These are phyloP conservation scores for Enteromius paludinosus DNA, from an alignment of 2,797 vertebrate species.

Conservation along the genomic window DNA sequence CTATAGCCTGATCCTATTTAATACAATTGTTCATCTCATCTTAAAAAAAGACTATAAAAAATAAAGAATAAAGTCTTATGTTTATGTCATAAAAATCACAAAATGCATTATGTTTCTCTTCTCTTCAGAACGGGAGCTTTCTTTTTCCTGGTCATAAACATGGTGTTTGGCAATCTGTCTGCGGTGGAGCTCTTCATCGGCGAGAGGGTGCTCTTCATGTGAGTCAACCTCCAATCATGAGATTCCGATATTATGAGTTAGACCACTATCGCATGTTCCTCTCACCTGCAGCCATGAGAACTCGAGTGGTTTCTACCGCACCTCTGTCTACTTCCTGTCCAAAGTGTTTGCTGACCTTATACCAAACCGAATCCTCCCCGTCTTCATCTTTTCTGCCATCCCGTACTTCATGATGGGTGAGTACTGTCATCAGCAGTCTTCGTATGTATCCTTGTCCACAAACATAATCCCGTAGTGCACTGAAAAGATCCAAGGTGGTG, in stretches of 20 bases:
- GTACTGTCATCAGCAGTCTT: not conserved
- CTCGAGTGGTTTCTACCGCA: conserved; percentile 82
- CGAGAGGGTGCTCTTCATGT: conserved; percentile 64
- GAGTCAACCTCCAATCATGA: conserved; percentile 8
- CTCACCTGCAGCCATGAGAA: conserved; percentile 76
- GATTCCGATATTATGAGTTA: too few species aligned
- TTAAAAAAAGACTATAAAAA: too few species aligned
- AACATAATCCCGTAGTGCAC: not conserved
- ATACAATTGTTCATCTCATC: too few species aligned
- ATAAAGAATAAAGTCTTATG: too few species aligned
- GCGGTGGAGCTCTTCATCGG: conserved; percentile 79
- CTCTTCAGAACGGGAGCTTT: conserved; percentile 71
- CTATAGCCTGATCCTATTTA: too few species aligned
- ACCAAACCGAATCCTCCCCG: conserved; percentile 80
- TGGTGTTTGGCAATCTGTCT: conserved; percentile 84
- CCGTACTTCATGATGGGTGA: conserved; percentile 85
- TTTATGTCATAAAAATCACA: too few species aligned
- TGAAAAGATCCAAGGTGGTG: not conserved
- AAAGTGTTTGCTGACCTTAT: conserved; percentile 82
- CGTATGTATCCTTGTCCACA: not conserved
- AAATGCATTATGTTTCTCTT: not conserved
- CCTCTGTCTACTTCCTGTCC: conserved; percentile 82
- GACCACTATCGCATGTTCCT: conserved; percentile 8
- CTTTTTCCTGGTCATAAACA: conserved; percentile 82
- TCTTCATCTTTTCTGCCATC: conserved; percentile 77